A percentile compares a stretch with the other conserved stretches of the same genome.
Evolutionary conservation across 2,888 invertebrate species (phyloP).

Genomic region (Octodonta nipae): DNA sequence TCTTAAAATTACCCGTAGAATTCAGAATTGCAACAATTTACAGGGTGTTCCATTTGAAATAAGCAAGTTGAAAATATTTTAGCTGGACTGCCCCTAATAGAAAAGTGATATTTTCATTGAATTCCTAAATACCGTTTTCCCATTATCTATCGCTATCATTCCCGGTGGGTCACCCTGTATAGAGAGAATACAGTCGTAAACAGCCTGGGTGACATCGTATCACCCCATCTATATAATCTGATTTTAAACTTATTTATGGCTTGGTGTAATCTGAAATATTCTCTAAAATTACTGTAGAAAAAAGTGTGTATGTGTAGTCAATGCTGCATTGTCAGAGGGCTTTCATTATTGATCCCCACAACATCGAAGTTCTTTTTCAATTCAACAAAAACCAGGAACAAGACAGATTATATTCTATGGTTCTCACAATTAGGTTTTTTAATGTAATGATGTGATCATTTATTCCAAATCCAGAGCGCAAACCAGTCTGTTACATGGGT

Average conservation of each 20-base stretch:
- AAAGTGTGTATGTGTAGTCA: not conserved
- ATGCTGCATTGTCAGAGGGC: not conserved
- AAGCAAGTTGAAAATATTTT: too few relatives aligned
- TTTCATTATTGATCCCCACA: not conserved
- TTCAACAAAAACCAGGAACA: not conserved
- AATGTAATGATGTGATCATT: not conserved
- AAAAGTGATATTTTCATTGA: too few relatives aligned
- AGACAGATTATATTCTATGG: not conserved
- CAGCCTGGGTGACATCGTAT: not conserved
- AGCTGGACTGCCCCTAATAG: too few relatives aligned
- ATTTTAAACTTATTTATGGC: not conserved
- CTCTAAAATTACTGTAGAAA: not conserved
- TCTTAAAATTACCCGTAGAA: too few relatives aligned
- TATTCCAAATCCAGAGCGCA: constrained; percentile 1
- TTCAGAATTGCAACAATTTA: too few relatives aligned
- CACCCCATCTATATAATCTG: not conserved
- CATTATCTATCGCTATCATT: too few relatives aligned
- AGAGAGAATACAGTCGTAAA: too few relatives aligned
- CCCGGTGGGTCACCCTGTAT: too few relatives aligned
- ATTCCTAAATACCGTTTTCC: too few relatives aligned
- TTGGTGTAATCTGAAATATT: not conserved
- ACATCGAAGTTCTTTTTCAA: not conserved
- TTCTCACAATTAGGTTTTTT: not conserved
- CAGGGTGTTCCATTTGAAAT: too few relatives aligned
- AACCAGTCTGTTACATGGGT: not conserved